Percentiles rank a stretch among this genome's conserved stretches.
Evolutionary conservation across 1,140 invertebrate genomes (phyloP).

Genomic region (Reticulitermes speratus): DNA sequence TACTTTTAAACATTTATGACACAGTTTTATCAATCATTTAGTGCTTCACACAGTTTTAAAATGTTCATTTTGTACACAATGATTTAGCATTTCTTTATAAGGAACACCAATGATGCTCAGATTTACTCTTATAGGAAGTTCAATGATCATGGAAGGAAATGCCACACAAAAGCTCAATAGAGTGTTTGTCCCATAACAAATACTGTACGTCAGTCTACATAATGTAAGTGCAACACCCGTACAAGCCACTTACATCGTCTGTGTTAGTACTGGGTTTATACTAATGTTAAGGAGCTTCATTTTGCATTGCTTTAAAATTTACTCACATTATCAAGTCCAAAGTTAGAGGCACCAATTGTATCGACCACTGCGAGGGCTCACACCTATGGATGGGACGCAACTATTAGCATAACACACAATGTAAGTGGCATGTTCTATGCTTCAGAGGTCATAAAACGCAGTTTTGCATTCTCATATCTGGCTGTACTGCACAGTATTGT

Average conservation of each 20-base stretch:
- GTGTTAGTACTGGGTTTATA: slow-evolving; percentile 4
- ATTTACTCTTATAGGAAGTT: background rate
- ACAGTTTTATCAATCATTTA: too few species aligned
- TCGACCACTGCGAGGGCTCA: slow-evolving; percentile 1
- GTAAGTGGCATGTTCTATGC: slow-evolving; percentile 6
- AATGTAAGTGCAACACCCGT: background rate
- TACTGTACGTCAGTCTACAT: background rate
- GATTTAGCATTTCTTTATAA: background rate
- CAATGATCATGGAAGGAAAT: slow-evolving; percentile 2
- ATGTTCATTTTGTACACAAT: background rate
- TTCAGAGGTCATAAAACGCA: background rate
- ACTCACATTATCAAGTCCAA: slow-evolving; percentile 16
- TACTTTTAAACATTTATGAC: too few species aligned
- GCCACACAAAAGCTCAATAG: background rate
- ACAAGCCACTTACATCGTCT: slow-evolving; percentile 10
- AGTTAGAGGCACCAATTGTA: slow-evolving; percentile 12
- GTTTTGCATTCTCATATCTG: background rate
- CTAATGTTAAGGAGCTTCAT: slow-evolving; percentile 3
- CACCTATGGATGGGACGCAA: slow-evolving; percentile 8
- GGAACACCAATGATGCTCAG: too few species aligned
- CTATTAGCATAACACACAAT: slow-evolving; percentile 12
- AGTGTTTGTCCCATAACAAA: background rate
- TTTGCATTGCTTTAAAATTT: slow-evolving; percentile 17
- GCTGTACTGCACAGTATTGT: background rate
- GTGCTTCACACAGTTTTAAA: background rate